Percentiles rank a stretch among this genome's conserved stretches.
phyloP scores from a whole-genome alignment of 2,888 invertebrate species.

The Ormyrus rosae region DNA sequence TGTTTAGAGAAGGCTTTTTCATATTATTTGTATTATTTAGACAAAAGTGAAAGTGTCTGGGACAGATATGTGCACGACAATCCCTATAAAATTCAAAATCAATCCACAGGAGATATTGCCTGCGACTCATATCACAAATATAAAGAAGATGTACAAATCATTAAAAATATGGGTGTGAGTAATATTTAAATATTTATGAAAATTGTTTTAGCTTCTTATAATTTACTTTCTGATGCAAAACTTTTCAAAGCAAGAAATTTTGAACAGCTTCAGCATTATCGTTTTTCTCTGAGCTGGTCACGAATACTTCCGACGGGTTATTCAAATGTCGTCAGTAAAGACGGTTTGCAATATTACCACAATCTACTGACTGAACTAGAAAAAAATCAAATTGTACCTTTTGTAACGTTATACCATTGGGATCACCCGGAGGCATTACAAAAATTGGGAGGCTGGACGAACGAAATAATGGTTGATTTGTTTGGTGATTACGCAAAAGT shows the following conservation, averaged over 20 bases:
- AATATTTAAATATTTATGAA: background rate
- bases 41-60: constrained; percentile 82
- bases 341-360: constrained; percentile 81
- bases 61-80: constrained; percentile 78
- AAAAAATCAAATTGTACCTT: constrained; percentile 78
- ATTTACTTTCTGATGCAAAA: too few relatives aligned
- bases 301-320: constrained; percentile 81
- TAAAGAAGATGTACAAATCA: constrained; percentile 74
- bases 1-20: background rate
- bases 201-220: too few relatives aligned
- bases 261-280: constrained; percentile 70
- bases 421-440: constrained; percentile 80
- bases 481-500: constrained; percentile 81
- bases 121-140: constrained; percentile 84
- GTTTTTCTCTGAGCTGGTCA: constrained; percentile 83
- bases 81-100: constrained; percentile 78
- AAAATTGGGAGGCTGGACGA: constrained; percentile 81
- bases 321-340: constrained; percentile 77
- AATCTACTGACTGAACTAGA: constrained; percentile 79
- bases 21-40: constrained; percentile 65
- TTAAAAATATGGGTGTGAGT: constrained; percentile 54
- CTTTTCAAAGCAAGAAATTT: too few relatives aligned
- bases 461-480: constrained; percentile 79
- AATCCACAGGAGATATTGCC: constrained; percentile 81
- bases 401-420: constrained; percentile 83